These are phyloP conservation scores for Theonella swinhoei DNA, from an alignment of 37 sponge, comb jelly and placozoan species.

Conservation along the genomic window DNA sequence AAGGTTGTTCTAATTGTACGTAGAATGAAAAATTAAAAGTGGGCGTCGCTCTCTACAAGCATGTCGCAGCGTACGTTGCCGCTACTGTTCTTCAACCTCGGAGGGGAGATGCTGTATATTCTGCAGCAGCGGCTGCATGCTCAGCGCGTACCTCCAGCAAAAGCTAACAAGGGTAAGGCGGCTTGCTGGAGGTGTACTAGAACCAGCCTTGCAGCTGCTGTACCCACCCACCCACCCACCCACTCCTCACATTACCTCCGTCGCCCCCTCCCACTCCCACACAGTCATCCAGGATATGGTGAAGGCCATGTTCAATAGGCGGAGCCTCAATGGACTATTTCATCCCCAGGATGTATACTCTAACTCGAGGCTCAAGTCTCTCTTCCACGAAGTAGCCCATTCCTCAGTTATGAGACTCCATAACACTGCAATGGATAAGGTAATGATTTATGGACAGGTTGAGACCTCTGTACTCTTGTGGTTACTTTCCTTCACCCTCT, in stretches of 20 bases:
- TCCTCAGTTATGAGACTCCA: conserved; percentile 95
- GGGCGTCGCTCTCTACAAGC: too few species aligned
- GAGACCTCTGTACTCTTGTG: too few species aligned
- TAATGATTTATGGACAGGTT: neutral
- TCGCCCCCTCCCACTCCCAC: neutral
- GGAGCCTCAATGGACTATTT: conserved; percentile 81
- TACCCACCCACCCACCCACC: neutral
- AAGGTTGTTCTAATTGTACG: too few species aligned
- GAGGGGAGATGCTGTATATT: conserved; percentile 97
- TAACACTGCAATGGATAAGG: conserved; percentile 86
- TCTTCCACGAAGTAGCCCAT: conserved; percentile 89
- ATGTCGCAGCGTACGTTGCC: conserved; percentile 82
- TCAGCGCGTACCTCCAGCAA: conserved; percentile 59
- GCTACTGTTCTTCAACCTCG: conserved; percentile 91
- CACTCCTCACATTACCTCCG: neutral
- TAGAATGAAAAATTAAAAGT: too few species aligned
- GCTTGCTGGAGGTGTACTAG: neutral
- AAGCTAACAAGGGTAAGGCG: conserved; percentile 60
- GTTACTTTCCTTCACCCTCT: neutral
- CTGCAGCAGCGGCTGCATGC: conserved; percentile 92
- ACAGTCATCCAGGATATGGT: conserved; percentile 87
- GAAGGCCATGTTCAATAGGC: conserved; percentile 69
- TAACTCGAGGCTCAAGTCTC: conserved; percentile 58
- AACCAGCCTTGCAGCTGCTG: too few species aligned
- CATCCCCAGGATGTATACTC: conserved; percentile 69